A percentile compares a stretch with the other conserved stretches of the same genome.
Conservation (phyloP, 1,140 invertebrate species). For the Dendroctonus valens region DNA sequence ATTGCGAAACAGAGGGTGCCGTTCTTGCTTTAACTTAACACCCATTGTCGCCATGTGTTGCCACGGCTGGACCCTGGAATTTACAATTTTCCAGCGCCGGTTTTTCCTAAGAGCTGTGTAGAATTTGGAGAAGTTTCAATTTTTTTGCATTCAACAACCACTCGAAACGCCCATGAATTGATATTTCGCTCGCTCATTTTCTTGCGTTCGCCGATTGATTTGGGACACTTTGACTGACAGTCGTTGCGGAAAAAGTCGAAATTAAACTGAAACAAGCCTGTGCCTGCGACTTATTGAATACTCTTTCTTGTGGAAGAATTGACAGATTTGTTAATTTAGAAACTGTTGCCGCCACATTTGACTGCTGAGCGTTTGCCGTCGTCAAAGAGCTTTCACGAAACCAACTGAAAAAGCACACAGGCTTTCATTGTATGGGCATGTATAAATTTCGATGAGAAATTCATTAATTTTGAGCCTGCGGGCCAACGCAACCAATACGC, state of each 20-base stretch:
- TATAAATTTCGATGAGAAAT: background rate
- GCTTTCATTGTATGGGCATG: no score
- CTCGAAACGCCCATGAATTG: no score
- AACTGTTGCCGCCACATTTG: background rate
- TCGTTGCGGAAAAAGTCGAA: background rate
- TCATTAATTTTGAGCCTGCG: conserved; percentile 2
- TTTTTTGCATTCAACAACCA: no score
- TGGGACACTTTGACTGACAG: no score
- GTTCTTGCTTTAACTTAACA: background rate
- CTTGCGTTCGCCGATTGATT: no score
- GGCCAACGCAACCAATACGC: background rate
- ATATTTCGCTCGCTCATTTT: no score
- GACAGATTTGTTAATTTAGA: conserved; percentile 18
- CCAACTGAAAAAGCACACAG: background rate
- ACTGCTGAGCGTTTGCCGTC: no score
- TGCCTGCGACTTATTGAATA: conserved; percentile 6
- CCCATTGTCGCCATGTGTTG: no score
- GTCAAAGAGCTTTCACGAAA: background rate
- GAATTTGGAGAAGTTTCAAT: no score
- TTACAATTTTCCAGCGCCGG: no score
- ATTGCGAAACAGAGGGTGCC: conserved; percentile 17
- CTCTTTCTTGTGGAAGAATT: background rate
- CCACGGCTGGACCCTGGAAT: no score
- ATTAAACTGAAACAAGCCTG: background rate
- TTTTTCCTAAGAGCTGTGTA: no score